These are phyloP conservation scores for Actenoides hombroni DNA, from an alignment of 2,113 vertebrate species.

Conservation along the genomic window DNA sequence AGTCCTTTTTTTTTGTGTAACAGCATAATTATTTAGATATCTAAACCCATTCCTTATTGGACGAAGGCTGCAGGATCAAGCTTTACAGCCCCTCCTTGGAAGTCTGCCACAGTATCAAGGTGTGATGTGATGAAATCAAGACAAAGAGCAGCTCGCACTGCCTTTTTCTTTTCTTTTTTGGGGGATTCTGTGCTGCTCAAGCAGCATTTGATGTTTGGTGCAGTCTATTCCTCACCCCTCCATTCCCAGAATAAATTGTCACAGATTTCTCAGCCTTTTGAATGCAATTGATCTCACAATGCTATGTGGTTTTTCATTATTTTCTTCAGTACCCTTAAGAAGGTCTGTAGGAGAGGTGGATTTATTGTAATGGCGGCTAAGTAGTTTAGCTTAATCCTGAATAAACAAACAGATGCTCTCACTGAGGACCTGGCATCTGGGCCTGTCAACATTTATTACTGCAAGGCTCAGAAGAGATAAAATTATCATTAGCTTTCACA, in stretches of 20 bases:
- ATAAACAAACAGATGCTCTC: constrained; percentile 83
- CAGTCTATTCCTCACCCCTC: background rate
- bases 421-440: constrained; percentile 78
- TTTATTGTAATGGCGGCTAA: constrained; percentile 78
- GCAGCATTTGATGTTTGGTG: background rate
- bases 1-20: background rate
- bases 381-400: constrained; percentile 88
- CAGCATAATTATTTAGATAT: background rate
- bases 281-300: background rate
- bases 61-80: background rate
- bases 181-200: background rate
- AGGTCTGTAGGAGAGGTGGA: constrained; percentile 69
- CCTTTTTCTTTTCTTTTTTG: background rate
- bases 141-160: background rate
- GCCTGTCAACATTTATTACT: constrained; percentile 85
- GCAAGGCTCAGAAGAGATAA: constrained; percentile 55
- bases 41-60: background rate
- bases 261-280: background rate
- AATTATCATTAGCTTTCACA: constrained; percentile 51
- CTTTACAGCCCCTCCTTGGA: background rate
- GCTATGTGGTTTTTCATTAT: background rate
- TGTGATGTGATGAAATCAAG: background rate
- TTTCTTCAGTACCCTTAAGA: background rate
- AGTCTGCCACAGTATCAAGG: background rate
- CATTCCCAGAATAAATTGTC: background rate